Evolutionary conservation across 2,797 vertebrate genomes (phyloP), one percentile per base, ranked within the genome.

Genomic region (Anguilla pacifica): DNA sequence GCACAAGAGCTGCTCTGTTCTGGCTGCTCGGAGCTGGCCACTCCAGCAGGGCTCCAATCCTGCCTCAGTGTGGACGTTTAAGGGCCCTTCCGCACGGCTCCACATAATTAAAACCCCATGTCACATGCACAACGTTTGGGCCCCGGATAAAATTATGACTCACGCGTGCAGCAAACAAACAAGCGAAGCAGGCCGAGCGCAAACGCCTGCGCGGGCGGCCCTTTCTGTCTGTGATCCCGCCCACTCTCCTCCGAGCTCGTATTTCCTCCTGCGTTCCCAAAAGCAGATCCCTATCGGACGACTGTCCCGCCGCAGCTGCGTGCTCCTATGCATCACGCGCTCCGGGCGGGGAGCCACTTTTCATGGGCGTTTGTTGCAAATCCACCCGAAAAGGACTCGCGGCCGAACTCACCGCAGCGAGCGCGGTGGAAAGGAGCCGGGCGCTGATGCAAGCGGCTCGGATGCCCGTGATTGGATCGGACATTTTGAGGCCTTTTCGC

Each of bases 21-120:
- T 85, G 79, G 25, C 67, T 91, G 90, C 91, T 90, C 89, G 83
- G 87, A 94, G 94, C 89, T 92, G 89, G 88, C 89, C 92, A 91
- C 89, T n/a, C 93, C 91, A 89, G 53, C 92, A 85, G 92, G 94
- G 94, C 94, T 95, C 92, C 92, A 89, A 90, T 89, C 85, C 89
- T 86, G 90, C 91, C 94, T 96, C 94, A 95, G 96, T 95, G 95
- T 93, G 92, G 93, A 94, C 94, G 93, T 96, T 95, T 94, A 95
- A 93, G 92, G 93, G 89, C 46, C 67, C 89, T 88, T 46, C 86
- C 79, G 70, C 86, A 87, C 35, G 84, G 55, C 89, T 87, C 61
- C 43, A 91, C 88, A 89, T 92, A 94, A 95, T 94, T 90, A 91
- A 95, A 94, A 92, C 90, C 90, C 91, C 43, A 84, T 93, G 94